Base-by-base conservation (phyloP, 2,888 invertebrate genomes). In the Xanthorhoe spadicearia region DNA sequence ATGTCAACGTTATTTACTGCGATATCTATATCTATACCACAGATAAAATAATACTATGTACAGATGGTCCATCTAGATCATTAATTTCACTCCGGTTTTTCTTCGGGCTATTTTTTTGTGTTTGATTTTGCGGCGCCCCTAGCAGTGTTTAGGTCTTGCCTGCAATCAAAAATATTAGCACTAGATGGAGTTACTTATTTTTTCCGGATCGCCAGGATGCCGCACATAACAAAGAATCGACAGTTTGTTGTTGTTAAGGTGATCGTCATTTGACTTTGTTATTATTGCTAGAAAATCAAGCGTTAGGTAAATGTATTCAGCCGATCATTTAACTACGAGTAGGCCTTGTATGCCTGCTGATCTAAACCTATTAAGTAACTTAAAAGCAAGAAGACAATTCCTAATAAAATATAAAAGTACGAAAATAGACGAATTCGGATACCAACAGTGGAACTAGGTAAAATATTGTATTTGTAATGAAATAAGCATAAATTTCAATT, bases 401-500 rank as follows among this genome's bases (percentile, higher is more conserved):
- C 13, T 13, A 13, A 43, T 10, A 10, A 13, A 43, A 43, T 13
- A 43, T 43, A 15, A 48, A 15, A 48, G 38, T 38, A 54, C 18
- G 5, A 32, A 53, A 54, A 54, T 38, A n/a, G 15, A 23, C 23
- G 17, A 51, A 23, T 51, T 51, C 23, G n/a, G 51, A 51, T 51
- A 51, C 18, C 51, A 10, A 51, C 19, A 51, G 23, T 19, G n/a
- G 17, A 35, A 50, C 35, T 51, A 43, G 13, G 35, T 58, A 49
- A 32, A 49, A 50, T 28, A 43, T 54, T 54, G 18, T 55, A 23
- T 23, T 23, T 23, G 23, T 23, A 43, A 7, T 3, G 8, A 43
- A 56, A 56, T 46, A 15, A 57, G 10, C 32, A 28, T 10, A 48
- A 58, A 35, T 58, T 52, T 58, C 17, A 3, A 58, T 43, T 38